These are phyloP conservation scores for Drosophila hamatofila DNA, from an alignment of 2,888 invertebrate genomes.

Conservation along the genomic window DNA sequence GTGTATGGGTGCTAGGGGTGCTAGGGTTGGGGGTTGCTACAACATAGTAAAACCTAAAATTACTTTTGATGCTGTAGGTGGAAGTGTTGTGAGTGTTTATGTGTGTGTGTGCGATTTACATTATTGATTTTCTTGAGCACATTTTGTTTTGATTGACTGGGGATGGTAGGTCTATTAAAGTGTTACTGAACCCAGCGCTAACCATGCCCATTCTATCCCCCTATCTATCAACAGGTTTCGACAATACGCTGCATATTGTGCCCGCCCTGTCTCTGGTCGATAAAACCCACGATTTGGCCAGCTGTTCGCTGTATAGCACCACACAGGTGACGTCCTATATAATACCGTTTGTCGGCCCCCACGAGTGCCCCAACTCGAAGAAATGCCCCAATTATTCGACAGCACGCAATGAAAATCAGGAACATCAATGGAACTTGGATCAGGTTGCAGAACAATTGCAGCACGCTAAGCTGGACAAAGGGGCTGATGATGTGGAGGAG, in stretches of 20 bases:
- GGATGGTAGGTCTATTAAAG: constrained; percentile 23
- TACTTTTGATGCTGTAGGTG: constrained; percentile 52
- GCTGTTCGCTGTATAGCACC: constrained; percentile 79
- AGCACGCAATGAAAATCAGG: constrained; percentile 16
- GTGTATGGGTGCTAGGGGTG: background rate
- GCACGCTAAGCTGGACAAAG: constrained; percentile 42
- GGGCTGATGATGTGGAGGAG: constrained; percentile 31
- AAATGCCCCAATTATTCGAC: constrained; percentile 84
- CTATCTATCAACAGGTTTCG: constrained; percentile 82
- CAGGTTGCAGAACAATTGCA: constrained; percentile 45
- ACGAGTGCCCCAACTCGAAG: constrained; percentile 85
- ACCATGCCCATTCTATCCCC: constrained; percentile 7
- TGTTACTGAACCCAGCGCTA: constrained; percentile 49
- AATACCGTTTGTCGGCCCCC: constrained; percentile 85
- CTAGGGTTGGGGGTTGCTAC: background rate
- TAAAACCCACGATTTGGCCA: constrained; percentile 72
- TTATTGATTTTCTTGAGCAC: constrained; percentile 73
- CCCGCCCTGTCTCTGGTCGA: constrained; percentile 84
- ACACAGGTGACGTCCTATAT: constrained; percentile 85
- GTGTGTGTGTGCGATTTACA: constrained; percentile 46
- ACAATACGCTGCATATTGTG: constrained; percentile 85
- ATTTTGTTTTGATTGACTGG: constrained; percentile 71
- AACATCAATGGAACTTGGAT: constrained; percentile 36
- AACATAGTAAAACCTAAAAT: constrained; percentile 57
- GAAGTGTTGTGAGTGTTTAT: constrained; percentile 29